Evolutionary conservation across 2,888 invertebrate species (phyloP), one percentile per base, ranked within the genome.

Genomic region (Dasypogon diadema): DNA sequence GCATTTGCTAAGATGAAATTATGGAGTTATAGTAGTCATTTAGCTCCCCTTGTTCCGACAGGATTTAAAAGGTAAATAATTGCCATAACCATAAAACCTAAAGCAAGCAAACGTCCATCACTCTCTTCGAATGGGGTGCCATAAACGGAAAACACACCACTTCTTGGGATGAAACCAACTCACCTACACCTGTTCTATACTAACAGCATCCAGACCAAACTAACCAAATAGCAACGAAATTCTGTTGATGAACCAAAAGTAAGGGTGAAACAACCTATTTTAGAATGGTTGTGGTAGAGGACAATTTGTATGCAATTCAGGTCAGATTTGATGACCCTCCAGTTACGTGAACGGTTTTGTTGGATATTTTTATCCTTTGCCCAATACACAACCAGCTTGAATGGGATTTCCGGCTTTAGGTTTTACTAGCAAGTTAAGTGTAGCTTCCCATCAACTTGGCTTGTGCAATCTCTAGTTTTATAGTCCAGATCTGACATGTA

Each of bases 271-370:
- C 48, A 18, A 18, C 48, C 24, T 26, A 18, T 16, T 48, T 68
- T 46, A 16, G 48, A 48, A 68, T 68, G 21, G 48, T 26, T 46
- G 6, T 24, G 65, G 48, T 14, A 34, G 22, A 34, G 54, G 48
- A 54, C 63, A 56, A 76, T 76, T 76, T 76, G 74, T 76, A 76
- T 76, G 76, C 76, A 74, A 70, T 76, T 70, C 74, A 54, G 68
- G 74, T 74, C 37, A 58, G 70, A 70, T 70, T 76, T 76, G 76
- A 76, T 76, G 76, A 58, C 76, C 74, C 46, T 76, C 60, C 74
- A 51, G 76, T 58, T 76, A 76, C 76, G 76, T 76, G 76, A 68
- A 74, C 16, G 48, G 65, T 68, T 68, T 48, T 68, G 65, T 68
- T 68, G 65, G 65, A 46, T 68, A 68, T 68, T 68, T 68, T 68